Conservation (phyloP, 1,140 invertebrate species). For the Lysiphlebus fabarum region DNA sequence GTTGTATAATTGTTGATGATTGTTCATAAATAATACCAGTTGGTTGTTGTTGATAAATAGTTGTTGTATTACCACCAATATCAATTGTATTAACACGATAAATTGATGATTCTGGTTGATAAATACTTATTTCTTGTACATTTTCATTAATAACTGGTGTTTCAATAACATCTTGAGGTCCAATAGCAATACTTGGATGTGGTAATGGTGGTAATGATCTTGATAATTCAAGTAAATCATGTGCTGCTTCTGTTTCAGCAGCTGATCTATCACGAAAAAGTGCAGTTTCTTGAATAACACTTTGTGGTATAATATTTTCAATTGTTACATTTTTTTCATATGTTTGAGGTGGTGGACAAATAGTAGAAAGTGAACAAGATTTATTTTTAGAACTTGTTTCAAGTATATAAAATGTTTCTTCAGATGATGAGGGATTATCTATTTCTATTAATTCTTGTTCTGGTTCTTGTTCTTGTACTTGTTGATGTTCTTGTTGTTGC, state of each 20-base stretch:
- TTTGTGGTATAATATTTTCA: too few species aligned
- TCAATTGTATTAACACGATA: slow-evolving; percentile 51
- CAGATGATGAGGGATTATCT: too few species aligned
- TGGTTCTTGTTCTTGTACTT: too few species aligned
- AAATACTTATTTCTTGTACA: slow-evolving; percentile 52
- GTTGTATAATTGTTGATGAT: slow-evolving; percentile 39
- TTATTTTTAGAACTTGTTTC: too few species aligned
- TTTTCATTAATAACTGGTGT: slow-evolving; percentile 45
- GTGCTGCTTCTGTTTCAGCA: slow-evolving; percentile 81
- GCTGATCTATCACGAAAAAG: slow-evolving; percentile 64
- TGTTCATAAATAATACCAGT: slow-evolving; percentile 49
- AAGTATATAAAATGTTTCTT: too few species aligned
- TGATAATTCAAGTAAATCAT: slow-evolving; percentile 78
- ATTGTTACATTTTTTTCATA: too few species aligned
- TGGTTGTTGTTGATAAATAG: slow-evolving; percentile 31
- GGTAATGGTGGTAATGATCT: slow-evolving; percentile 73
- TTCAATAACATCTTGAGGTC: slow-evolving; percentile 51
- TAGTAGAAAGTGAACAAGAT: too few species aligned
- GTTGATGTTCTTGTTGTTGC: too few species aligned
- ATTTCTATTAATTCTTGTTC: too few species aligned
- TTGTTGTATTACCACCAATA: slow-evolving; percentile 24
- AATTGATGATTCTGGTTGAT: slow-evolving; percentile 47
- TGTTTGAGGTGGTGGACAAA: too few species aligned
- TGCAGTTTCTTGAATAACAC: slow-evolving; percentile 31
- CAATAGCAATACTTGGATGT: slow-evolving; percentile 60